Base-by-base conservation (phyloP, 1,140 invertebrate species). In the Drosophila rhopaloa region DNA sequence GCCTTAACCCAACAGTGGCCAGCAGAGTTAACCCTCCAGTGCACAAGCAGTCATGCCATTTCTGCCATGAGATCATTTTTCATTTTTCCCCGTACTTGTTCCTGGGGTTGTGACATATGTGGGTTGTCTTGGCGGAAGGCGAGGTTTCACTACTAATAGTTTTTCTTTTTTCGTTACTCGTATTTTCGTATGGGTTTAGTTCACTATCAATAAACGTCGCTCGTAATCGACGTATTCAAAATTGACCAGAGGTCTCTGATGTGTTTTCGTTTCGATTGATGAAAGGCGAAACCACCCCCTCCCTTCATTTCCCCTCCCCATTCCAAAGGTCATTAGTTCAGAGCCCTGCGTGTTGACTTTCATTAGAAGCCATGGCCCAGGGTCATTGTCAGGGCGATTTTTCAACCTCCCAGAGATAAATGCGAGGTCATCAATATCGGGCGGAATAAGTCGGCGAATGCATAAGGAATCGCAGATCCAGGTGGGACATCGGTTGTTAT, bases 21-120 rank as follows among this genome's bases (percentile, higher is more conserved):
- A 41, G n/a, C 43, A 19, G 43, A 14, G 14, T 16, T 43, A 44
- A 19, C 37, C 40, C 53, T 29, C 57, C n/a, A 29, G 16, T 10
- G 47, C 5, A n/a, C 13, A 9, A 19, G 4, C 11, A 54, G 29
- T 57, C 43, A 54, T 76, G 71, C 63, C 75, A 44, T 58, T 81
- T 55, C 24, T 53, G 53, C 54, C 48, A 76, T 67, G 72, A 83
- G 76, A 88, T 88, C 80, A 88, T 88, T 88, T 89, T 88, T 88
- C 84, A 89, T 89, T 77, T 78, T 66, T 74, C 6, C 38, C 24
- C 37, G 37, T 46, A 50, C 62, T 66, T 46, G 35, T 41, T 24
- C 19, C 24, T 37, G 38, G 61, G 74, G 50, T 57, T 80, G 74
- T 81, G 81, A 81, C 81, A 85, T 85, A 86, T 85, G 82, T 65